Evolutionary conservation across 2,888 invertebrate species (phyloP), one percentile per base, ranked within the genome.

Genomic region (Sinotaia quadrata): DNA sequence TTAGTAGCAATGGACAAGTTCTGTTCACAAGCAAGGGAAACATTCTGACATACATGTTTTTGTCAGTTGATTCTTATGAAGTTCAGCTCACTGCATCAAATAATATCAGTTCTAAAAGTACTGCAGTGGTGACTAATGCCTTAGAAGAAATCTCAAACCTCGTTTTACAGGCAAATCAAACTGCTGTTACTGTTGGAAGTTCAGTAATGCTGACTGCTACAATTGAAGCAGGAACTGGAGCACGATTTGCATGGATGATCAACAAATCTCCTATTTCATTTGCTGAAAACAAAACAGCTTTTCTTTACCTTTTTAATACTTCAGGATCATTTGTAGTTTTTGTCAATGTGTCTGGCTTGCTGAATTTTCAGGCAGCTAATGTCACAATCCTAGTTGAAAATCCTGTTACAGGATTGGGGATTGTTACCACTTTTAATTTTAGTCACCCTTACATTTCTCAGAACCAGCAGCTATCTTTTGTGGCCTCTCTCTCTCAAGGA

Each of bases 81-180:
- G 44, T 79, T 21, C 59, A 34, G 4, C 72, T 83, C 4, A 72
- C 41, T 24, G 82, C 77, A 4, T 63, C 61, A 15, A 83, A 82
- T 74, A 69, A 62, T 18, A 77, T 83, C 56, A 82, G 81, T 56
- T 51, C 56, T 3, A 56, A 21, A 24, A 61, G 33, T 5, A 21
- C 34, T 24, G 56, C 24, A 4, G 44, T 65, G 29, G 2, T 12
- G 4, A 52, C 54, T 33, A 31, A 56, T 24, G 65, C 56, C 12
- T 15, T 44, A 24, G 65, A 44, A 21, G 33, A 44, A 29, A 56
- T 65, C 24, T 41, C 29, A 21, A 37, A 41, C 21, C 44, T 65
- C n/a, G 8, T 7, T 8, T 34, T 65, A 24, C 54, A 15, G 5
- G 21, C 65, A 21, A 65, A 54, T 29, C 33, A 29, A 21, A 54